Evolutionary conservation across 1,140 invertebrate genomes (phyloP).

Genomic region (Trichomalopsis sarcophagae): DNA sequence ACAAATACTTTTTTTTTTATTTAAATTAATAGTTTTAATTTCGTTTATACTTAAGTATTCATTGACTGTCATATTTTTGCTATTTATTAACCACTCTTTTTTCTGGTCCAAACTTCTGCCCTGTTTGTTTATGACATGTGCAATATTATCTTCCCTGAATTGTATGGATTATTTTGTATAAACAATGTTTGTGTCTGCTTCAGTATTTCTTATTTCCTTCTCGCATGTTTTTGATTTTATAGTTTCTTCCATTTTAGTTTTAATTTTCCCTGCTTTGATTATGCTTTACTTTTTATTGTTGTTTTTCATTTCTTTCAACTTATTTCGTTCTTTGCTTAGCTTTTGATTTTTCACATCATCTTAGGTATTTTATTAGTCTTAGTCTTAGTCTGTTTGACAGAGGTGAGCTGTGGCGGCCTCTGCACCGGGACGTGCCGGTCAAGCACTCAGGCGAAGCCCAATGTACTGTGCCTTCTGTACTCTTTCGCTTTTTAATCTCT

Average conservation of each 20-base stretch:
- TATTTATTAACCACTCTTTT: not conserved
- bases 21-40: too few species aligned
- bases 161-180: not conserved
- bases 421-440: too few species aligned
- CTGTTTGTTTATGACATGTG: not conserved
- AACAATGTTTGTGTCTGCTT: not conserved
- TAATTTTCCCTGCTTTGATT: not conserved
- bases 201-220: not conserved
- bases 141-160: not conserved
- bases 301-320: constrained; percentile 28
- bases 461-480: too few species aligned
- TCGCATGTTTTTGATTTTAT: too few species aligned
- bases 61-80: too few species aligned
- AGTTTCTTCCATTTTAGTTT: not conserved
- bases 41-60: too few species aligned
- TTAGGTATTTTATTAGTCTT: not conserved
- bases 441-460: too few species aligned
- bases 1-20: too few species aligned
- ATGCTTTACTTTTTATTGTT: not conserved
- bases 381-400: too few species aligned
- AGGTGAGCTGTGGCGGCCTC: too few species aligned
- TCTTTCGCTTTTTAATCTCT: too few species aligned
- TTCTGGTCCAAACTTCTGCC: not conserved
- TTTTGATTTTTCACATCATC: too few species aligned
- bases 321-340: constrained; percentile 40